These are phyloP conservation scores for Epirrhoe alternata DNA, from an alignment of 2,888 invertebrate genomes.

Conservation along the genomic window DNA sequence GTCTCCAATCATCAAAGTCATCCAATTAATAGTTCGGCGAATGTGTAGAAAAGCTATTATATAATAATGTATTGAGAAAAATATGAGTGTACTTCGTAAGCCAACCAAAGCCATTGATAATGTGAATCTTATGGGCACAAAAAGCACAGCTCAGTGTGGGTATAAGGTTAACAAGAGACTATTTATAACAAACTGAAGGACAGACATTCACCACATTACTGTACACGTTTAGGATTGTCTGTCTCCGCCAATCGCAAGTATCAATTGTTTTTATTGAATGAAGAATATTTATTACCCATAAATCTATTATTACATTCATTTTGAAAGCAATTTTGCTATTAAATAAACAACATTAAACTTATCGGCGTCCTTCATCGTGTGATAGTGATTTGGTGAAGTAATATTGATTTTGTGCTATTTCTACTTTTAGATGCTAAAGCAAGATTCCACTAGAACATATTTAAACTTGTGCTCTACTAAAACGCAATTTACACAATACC, in stretches of 20 bases:
- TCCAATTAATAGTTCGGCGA: no score
- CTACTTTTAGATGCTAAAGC: no score
- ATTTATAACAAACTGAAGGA: conserved; percentile 76
- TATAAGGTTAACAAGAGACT: conserved; percentile 62
- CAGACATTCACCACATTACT: conserved; percentile 71
- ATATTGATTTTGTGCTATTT: background rate
- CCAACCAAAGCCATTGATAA: conserved; percentile 29
- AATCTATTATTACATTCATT: background rate
- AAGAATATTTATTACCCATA: background rate
- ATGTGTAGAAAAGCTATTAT: no score
- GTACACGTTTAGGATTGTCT: conserved; percentile 25
- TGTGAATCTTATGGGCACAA: conserved; percentile 56
- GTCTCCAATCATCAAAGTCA: no score
- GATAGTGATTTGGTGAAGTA: background rate
- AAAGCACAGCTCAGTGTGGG: conserved; percentile 45
- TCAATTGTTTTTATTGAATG: conserved; percentile 16
- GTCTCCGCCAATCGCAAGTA: conserved; percentile 25
- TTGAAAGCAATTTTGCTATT: background rate
- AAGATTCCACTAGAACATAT: no score
- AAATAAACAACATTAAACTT: background rate
- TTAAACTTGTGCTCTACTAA: background rate
- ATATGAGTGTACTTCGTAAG: no score
- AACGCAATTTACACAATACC: no score
- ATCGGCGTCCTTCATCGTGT: background rate
- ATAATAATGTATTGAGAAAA: no score